Conservation (phyloP, 2,113 vertebrate genomes). For the Sakesphorus luctuosus region DNA sequence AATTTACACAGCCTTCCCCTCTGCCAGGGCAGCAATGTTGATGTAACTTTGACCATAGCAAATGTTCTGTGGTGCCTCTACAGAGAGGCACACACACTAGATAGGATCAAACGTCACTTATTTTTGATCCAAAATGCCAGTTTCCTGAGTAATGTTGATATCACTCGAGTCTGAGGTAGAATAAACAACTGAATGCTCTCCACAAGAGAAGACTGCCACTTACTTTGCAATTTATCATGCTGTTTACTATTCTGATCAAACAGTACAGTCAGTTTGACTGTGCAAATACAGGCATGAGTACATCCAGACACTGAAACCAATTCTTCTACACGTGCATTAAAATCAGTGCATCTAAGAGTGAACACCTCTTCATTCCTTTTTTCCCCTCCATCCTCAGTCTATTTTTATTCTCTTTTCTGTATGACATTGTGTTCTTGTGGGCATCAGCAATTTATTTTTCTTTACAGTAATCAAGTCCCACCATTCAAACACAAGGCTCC, state of each 20-base stretch:
- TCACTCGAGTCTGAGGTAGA: fast-evolving
- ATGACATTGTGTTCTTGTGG: neutral
- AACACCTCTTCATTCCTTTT: neutral
- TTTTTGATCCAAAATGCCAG: neutral
- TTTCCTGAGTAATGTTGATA: neutral
- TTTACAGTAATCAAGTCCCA: neutral
- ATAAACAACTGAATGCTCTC: neutral
- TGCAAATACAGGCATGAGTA: neutral
- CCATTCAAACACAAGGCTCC: neutral
- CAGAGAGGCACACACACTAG: neutral
- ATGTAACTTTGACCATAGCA: neutral
- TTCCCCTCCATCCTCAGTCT: neutral
- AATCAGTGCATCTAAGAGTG: neutral
- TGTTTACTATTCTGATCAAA: neutral
- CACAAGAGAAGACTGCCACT: neutral
- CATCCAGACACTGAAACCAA: neutral
- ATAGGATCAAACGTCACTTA: neutral
- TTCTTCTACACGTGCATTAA: fast-evolving
- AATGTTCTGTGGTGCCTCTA: neutral
- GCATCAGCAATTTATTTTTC: neutral
- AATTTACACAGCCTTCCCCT: neutral
- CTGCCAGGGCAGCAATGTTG: neutral
- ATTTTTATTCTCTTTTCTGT: neutral
- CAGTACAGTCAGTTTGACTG: neutral
- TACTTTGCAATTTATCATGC: neutral